A percentile compares a stretch with the other conserved stretches of the same genome.
Conservation (phyloP, 2,797 vertebrate genomes). For the Poeciliopsis presidionis region DNA sequence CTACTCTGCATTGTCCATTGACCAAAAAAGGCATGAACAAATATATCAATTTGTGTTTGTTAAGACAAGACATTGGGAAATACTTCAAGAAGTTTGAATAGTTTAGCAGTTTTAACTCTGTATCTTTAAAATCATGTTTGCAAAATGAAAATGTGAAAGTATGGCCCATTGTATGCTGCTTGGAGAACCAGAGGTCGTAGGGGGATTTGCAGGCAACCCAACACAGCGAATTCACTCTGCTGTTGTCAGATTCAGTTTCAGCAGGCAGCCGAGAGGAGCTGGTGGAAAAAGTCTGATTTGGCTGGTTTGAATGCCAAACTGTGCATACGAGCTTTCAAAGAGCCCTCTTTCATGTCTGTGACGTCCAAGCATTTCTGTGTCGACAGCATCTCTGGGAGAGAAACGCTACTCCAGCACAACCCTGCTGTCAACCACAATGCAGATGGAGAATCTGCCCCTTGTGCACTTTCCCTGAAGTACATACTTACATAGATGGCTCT, state of each 20-base stretch:
- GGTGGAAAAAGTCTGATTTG: conserved; percentile 59
- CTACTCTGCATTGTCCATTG: neutral
- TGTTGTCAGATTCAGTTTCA: conserved; percentile 73
- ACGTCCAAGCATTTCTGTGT: conserved; percentile 64
- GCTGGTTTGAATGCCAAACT: conserved; percentile 62
- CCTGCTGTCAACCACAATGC: conserved; percentile 71
- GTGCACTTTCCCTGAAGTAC: conserved; percentile 71
- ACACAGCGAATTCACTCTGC: conserved; percentile 69
- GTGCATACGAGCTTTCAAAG: conserved; percentile 60
- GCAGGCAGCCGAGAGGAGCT: conserved; percentile 57
- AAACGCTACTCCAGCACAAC: conserved; percentile 56
- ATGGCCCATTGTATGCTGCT: conserved; percentile 43
- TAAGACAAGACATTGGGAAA: neutral
- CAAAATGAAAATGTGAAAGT: conserved; percentile 37
- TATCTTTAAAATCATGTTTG: conserved; percentile 32
- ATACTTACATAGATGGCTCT: conserved; percentile 65
- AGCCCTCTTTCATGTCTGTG: conserved; percentile 58
- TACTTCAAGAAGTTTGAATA: neutral
- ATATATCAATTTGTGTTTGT: neutral
- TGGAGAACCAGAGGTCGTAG: conserved; percentile 50
- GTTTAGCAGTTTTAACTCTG: neutral
- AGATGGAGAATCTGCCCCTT: conserved; percentile 74
- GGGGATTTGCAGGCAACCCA: conserved; percentile 70
- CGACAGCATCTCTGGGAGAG: conserved; percentile 63
- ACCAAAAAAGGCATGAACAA: neutral